These are phyloP conservation scores for Pelobates cultripes DNA, from an alignment of 2,797 vertebrate species.

Conservation along the genomic window DNA sequence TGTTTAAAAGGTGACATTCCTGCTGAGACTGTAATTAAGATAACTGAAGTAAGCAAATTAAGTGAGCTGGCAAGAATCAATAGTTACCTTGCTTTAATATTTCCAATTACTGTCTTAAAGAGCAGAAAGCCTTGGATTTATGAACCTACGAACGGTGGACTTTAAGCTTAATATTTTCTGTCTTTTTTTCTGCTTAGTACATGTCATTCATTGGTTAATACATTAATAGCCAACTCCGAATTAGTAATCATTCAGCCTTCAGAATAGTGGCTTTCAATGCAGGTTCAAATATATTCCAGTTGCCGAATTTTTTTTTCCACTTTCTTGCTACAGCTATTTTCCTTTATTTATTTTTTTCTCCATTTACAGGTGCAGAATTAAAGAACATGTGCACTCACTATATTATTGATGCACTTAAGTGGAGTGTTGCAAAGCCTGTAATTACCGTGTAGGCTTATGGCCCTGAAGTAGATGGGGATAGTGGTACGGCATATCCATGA, in stretches of 20 bases:
- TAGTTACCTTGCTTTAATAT: constrained; percentile 64
- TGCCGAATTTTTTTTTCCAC: constrained; percentile 56
- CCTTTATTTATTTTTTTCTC: constrained; percentile 63
- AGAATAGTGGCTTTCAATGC: constrained; percentile 59
- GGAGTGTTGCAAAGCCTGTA: constrained; percentile 89
- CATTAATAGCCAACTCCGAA: constrained; percentile 60
- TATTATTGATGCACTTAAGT: constrained; percentile 92
- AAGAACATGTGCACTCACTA: constrained; percentile 82
- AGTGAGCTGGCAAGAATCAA: constrained; percentile 65
- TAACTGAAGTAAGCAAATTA: constrained; percentile 67
- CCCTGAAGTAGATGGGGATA: constrained; percentile 87
- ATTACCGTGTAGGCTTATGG: constrained; percentile 87
- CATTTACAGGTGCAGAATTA: constrained; percentile 85
- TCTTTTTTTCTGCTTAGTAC: constrained; percentile 16
- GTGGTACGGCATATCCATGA: constrained; percentile 85
- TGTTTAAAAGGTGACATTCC: constrained; percentile 67
- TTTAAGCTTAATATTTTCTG: constrained; percentile 44
- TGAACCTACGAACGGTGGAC: constrained; percentile 57
- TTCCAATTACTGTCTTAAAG: constrained; percentile 66
- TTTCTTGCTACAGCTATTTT: constrained; percentile 68
- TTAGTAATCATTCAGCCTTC: constrained; percentile 55
- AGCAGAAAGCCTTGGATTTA: constrained; percentile 61
- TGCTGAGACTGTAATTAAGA: constrained; percentile 71
- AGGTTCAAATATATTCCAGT: constrained; percentile 65
- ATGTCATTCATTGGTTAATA: constrained; percentile 56